phyloP scores from a whole-genome alignment of 2,888 invertebrate species.

The Tenthredo scrophulariae region DNA sequence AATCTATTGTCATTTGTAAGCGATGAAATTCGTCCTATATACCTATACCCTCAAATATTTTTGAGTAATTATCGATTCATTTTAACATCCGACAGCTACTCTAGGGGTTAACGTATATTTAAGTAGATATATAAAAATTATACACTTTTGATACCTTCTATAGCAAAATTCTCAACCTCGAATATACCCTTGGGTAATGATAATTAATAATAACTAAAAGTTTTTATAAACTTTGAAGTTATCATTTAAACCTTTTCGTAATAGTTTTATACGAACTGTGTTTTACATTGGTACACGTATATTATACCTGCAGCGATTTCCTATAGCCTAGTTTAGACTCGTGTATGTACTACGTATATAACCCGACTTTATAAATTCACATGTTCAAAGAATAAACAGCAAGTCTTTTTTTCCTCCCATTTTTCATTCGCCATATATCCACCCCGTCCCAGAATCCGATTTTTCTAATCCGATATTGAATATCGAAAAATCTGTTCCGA shows the following conservation, averaged over 20 bases:
- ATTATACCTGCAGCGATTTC: not conserved
- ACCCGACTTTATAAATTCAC: not conserved
- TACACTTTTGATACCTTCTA: too few relatives aligned
- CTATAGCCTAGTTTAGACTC: not conserved
- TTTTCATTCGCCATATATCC: not conserved
- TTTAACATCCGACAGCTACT: not conserved
- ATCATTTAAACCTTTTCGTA: not conserved
- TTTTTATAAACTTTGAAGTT: not conserved
- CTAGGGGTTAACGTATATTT: not conserved
- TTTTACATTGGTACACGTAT: not conserved
- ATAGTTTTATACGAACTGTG: not conserved
- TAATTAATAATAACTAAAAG: conserved; percentile 1
- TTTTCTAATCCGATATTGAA: conserved; percentile 2
- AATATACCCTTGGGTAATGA: not conserved
- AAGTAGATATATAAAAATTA: not conserved
- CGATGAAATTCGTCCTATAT: not conserved
- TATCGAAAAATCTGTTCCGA: not conserved
- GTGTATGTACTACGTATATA: not conserved
- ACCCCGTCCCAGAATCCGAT: not conserved
- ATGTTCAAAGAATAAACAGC: not conserved
- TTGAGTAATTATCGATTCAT: not conserved
- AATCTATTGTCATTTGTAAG: not conserved
- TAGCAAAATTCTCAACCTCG: not conserved
- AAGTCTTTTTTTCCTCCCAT: not conserved
- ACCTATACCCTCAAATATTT: not conserved